phyloP scores from a whole-genome alignment of 2,113 vertebrate genomes.

The Bujurquina vittata region DNA sequence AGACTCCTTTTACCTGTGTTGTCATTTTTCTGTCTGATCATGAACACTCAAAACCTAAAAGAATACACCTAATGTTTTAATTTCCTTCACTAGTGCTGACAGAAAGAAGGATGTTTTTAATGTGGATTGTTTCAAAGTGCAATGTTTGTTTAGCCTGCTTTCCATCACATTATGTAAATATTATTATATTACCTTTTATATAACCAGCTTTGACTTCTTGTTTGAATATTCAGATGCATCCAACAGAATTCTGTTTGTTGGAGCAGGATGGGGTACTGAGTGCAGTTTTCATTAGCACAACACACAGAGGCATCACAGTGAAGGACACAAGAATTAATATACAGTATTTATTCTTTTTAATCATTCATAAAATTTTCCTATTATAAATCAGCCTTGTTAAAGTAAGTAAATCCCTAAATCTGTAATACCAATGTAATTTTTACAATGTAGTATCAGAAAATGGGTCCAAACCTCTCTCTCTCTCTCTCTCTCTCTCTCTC shows the following conservation, averaged over 20 bases:
- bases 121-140: too few relatives aligned
- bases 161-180: background rate
- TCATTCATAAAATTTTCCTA: background rate
- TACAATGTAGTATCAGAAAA: background rate
- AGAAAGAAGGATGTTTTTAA: too few relatives aligned
- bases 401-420: too few relatives aligned
- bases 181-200: background rate
- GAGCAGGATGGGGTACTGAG: background rate
- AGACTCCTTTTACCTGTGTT: too few relatives aligned
- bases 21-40: too few relatives aligned
- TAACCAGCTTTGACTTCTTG: background rate
- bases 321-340: background rate
- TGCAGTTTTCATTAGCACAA: background rate
- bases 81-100: too few relatives aligned
- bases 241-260: background rate
- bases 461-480: background rate
- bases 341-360: too few relatives aligned
- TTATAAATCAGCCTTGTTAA: too few relatives aligned
- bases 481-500: too few relatives aligned
- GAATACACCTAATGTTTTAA: too few relatives aligned
- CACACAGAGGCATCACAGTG: fast-evolving
- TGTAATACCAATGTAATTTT: background rate
- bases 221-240: background rate
- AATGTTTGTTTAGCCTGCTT: too few relatives aligned
- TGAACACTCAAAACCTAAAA: too few relatives aligned